Percentiles rank a stretch among this genome's conserved stretches.
These are phyloP conservation scores for Cranoglanis bouderius DNA, from an alignment of 2,113 vertebrate genomes.

Conservation along the genomic window DNA sequence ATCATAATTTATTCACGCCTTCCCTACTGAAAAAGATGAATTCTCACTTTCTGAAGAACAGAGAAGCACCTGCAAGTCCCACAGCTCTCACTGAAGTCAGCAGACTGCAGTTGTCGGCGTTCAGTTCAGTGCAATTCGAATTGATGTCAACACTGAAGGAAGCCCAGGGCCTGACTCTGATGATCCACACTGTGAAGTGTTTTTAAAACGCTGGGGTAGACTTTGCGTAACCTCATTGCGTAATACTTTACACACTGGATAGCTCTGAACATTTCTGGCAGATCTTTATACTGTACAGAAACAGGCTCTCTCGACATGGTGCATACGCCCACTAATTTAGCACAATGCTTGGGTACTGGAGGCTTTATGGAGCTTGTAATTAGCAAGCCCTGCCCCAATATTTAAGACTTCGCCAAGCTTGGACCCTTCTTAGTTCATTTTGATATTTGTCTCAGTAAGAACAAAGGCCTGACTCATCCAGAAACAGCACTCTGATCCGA, in stretches of 20 bases:
- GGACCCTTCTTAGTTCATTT: not conserved
- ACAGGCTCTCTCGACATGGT: not conserved
- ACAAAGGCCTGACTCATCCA: not conserved
- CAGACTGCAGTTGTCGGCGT: not conserved
- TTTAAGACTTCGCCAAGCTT: not conserved
- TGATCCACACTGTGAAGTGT: conserved; percentile 36
- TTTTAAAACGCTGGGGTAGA: conserved; percentile 40
- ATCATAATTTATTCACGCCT: not conserved
- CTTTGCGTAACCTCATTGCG: conserved; percentile 60
- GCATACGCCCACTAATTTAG: conserved; percentile 14
- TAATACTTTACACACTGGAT: conserved; percentile 49
- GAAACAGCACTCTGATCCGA: not conserved
- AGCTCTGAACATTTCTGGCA: not conserved
- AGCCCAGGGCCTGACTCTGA: not conserved
- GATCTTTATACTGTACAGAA: too few relatives aligned
- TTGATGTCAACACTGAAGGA: not conserved
- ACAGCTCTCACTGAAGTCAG: not conserved
- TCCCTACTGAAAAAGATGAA: conserved; percentile 29
- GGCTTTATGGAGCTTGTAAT: conserved; percentile 32
- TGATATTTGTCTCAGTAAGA: not conserved
- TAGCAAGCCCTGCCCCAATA: not conserved
- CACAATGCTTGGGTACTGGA: not conserved
- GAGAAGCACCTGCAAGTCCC: conserved; percentile 56
- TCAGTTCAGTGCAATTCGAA: not conserved
- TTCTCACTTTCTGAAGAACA: conserved; percentile 64